Base-by-base conservation (phyloP, 1,140 invertebrate genomes). In the Cryptotermes secundus region DNA sequence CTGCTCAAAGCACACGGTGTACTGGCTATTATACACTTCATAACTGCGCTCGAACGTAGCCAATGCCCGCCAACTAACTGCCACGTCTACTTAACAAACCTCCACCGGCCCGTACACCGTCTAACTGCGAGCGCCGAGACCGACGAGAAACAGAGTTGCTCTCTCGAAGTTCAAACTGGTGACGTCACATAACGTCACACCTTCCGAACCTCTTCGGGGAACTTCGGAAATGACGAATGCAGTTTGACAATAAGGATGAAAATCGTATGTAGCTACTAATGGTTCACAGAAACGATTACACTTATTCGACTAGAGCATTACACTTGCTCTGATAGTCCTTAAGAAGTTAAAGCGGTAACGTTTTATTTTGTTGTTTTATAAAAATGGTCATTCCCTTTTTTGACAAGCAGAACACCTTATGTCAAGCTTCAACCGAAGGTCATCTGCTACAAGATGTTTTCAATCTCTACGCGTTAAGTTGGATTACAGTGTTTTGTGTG, bases 371-470 rank as follows among this genome's bases (percentile, higher is more conserved):
- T 72, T 72, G 59, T 72, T 72, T 72, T 6, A 72, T 72, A 72
- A 72, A 72, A 31, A 72, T 26, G 59, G 59, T 72, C 59, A 72
- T 72, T 72, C 59, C 59, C n/a, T 72, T 31, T n/a, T n/a, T 59
- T 31, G 59, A 31, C n/a, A 72, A 72, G 31, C 59, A 72, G n/a
- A 72, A 72, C 59, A 72, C 59, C 59, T 72, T 72, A 31, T 72
- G 59, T 72, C n/a, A 72, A 72, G 59, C 31, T 72, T 72, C 26
- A 31, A 31, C 31, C 59, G 59, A 72, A 72, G 59, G 59, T n/a
- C 19, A 26, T 72, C 59, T 72, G 16, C 26, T n/a, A 72, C 59
- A n/a, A 72, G 14, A 72, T 72, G 16, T 31, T 72, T 72, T 16
- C 26, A 72, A 72, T 72, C 59, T 72, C 26, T 72, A 26, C n/a